Conservation (phyloP, 2,888 invertebrate genomes). For the Idaea straminata region DNA sequence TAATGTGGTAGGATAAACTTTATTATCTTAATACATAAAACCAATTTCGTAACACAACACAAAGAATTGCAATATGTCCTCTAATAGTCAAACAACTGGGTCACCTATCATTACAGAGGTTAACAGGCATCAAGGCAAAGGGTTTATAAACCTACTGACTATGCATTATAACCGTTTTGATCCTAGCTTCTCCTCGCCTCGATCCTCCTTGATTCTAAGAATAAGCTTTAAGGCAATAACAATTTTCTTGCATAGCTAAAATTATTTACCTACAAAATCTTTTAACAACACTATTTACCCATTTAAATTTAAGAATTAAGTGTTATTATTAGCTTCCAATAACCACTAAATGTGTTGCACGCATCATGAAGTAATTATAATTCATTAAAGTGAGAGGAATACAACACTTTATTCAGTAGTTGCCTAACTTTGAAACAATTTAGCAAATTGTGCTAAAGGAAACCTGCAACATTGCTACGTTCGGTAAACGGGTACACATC, state of each 20-base stretch:
- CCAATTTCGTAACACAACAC: background rate
- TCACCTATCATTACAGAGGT: slow-evolving; percentile 44
- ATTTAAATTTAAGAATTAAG: background rate
- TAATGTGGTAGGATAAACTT: background rate
- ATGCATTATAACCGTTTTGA: no score
- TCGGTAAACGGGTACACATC: background rate
- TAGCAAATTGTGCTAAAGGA: background rate
- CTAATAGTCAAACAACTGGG: slow-evolving; percentile 51
- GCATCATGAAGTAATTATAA: background rate
- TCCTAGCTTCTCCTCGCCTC: no score
- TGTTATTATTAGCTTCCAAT: background rate
- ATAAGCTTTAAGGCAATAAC: no score
- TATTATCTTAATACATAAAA: background rate
- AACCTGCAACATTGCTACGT: slow-evolving; percentile 7
- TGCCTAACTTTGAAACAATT: background rate
- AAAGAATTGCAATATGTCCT: background rate
- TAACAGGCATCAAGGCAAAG: slow-evolving; percentile 51
- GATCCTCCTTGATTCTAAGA: no score
- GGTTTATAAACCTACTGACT: slow-evolving; percentile 26
- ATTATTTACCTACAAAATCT: background rate
- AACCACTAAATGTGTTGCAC: background rate
- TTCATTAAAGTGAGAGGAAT: background rate
- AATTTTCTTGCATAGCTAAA: no score
- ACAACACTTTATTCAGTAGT: background rate
- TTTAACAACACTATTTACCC: slow-evolving; percentile 15